Conservation (phyloP, 2,888 invertebrate genomes). For the Dryocosmus kuriphilus region DNA sequence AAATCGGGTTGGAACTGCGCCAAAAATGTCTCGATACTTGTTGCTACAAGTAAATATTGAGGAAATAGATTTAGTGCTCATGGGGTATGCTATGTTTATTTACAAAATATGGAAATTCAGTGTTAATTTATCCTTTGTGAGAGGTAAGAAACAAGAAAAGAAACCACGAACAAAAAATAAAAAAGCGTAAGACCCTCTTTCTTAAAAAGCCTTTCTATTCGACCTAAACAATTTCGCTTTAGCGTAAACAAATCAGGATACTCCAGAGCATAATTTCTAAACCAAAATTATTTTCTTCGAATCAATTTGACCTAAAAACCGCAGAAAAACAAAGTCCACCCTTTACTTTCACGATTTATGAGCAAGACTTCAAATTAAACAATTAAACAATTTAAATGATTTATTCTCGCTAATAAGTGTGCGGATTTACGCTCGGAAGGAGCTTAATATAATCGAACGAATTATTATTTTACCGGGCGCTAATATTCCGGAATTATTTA, state of each 20-base stretch:
- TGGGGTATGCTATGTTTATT: neutral
- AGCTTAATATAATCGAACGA: neutral
- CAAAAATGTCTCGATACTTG: slow-evolving; percentile 14
- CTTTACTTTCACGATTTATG: neutral
- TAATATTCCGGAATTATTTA: neutral
- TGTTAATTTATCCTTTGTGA: too few relatives aligned
- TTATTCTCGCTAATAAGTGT: neutral
- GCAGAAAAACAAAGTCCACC: too few relatives aligned
- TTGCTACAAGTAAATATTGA: neutral
- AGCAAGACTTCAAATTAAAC: neutral
- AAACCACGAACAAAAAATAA: too few relatives aligned
- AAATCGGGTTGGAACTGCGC: neutral
- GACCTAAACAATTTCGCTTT: too few relatives aligned
- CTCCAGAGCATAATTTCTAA: too few relatives aligned
- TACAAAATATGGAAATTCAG: neutral
- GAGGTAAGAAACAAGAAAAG: too few relatives aligned
- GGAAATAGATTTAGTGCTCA: neutral
- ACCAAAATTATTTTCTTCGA: too few relatives aligned
- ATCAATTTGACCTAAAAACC: too few relatives aligned
- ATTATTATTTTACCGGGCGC: neutral
- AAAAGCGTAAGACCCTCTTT: too few relatives aligned
- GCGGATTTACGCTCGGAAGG: neutral
- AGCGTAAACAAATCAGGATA: too few relatives aligned
- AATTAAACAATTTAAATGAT: neutral
- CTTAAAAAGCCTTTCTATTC: too few relatives aligned